These are phyloP conservation scores for Channa striata DNA, from an alignment of 2,797 vertebrate species.

Conservation along the genomic window DNA sequence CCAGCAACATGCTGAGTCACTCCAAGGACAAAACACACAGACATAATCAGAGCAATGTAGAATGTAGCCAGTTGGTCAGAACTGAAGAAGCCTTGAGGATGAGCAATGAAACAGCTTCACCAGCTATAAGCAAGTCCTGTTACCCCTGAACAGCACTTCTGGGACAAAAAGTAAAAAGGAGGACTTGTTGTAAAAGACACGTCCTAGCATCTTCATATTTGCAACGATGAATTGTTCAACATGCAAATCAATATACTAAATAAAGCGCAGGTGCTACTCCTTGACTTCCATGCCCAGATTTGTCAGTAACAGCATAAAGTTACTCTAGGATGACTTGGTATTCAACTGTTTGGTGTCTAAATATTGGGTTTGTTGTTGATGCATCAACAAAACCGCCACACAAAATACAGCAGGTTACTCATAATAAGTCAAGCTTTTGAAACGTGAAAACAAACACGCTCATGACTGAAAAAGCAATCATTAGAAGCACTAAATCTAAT, in stretches of 20 bases:
- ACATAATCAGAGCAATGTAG: too few relatives aligned
- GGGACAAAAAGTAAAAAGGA: neutral
- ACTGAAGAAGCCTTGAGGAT: too few relatives aligned
- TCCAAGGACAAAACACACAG: too few relatives aligned
- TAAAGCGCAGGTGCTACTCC: neutral
- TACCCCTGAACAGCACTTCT: too few relatives aligned
- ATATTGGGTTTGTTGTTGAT: too few relatives aligned
- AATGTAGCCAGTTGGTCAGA: too few relatives aligned
- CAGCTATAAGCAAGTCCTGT: too few relatives aligned
- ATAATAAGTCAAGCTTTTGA: conserved; percentile 3
- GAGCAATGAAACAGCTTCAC: too few relatives aligned
- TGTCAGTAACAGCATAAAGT: too few relatives aligned
- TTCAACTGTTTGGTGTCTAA: too few relatives aligned
- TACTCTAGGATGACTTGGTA: too few relatives aligned
- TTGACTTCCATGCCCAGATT: neutral
- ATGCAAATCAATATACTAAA: neutral
- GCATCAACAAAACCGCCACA: neutral
- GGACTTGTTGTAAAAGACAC: neutral
- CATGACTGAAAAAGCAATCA: neutral
- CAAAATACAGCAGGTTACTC: neutral
- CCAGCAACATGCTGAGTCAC: too few relatives aligned
- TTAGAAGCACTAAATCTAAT: conserved; percentile 16
- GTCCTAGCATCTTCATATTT: neutral
- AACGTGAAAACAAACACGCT: neutral
- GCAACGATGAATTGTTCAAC: neutral